These are phyloP conservation scores for Euleptes europaea DNA, from an alignment of 2,113 vertebrate genomes.

Conservation along the genomic window DNA sequence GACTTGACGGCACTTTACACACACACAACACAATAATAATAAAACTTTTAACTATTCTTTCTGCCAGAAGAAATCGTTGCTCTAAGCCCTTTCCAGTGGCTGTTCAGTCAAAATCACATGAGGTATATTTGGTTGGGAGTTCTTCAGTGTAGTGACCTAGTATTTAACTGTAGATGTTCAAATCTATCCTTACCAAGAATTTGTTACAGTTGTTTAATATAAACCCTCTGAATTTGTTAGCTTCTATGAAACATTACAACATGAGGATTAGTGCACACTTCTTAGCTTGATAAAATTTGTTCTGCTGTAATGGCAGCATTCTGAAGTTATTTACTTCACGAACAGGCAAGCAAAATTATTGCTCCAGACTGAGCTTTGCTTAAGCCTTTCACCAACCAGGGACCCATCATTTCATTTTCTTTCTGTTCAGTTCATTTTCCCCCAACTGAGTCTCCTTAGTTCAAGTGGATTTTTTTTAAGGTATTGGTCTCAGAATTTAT, in stretches of 20 bases:
- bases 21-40: slow-evolving; percentile 43
- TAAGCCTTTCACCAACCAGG: slow-evolving; percentile 31
- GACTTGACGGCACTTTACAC: no score
- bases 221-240: slow-evolving; percentile 45
- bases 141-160: slow-evolving; percentile 15
- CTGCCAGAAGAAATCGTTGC: slow-evolving; percentile 38
- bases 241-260: slow-evolving; percentile 50
- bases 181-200: slow-evolving; percentile 31
- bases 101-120: slow-evolving; percentile 12
- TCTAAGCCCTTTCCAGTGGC: slow-evolving; percentile 20
- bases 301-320: slow-evolving; percentile 36
- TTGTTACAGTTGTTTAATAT: slow-evolving; percentile 51
- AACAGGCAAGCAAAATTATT: slow-evolving; percentile 35
- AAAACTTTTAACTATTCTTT: slow-evolving; percentile 28
- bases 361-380: slow-evolving; percentile 33
- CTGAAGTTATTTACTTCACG: neutral
- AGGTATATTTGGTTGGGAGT: neutral
- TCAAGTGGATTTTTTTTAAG: neutral
- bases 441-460: neutral
- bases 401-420: slow-evolving; percentile 34
- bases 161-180: slow-evolving; percentile 33
- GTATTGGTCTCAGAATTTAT: neutral
- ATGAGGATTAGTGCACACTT: neutral
- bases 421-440: slow-evolving; percentile 15
- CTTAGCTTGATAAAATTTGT: slow-evolving; percentile 38